Percentiles rank a stretch among this genome's conserved stretches.
phyloP scores from a whole-genome alignment of 2,113 vertebrate genomes.

The Platysternon megacephalum region DNA sequence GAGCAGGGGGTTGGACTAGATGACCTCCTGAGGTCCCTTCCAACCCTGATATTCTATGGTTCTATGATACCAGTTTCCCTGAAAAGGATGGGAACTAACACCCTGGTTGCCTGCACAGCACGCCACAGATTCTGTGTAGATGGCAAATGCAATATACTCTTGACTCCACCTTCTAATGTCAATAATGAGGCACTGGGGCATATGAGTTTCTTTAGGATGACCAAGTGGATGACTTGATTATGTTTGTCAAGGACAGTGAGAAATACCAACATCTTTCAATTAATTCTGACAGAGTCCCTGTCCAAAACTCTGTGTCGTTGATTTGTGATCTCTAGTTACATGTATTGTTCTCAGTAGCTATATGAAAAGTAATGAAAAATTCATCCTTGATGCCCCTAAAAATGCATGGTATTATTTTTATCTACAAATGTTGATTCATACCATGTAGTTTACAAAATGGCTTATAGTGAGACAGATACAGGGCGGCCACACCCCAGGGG shows the following conservation, averaged over 20 bases:
- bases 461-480: background rate
- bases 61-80: background rate
- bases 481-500: background rate
- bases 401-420: background rate
- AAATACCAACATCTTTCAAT: background rate
- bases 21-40: too few species aligned
- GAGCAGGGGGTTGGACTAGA: too few species aligned
- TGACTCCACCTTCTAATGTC: background rate
- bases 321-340: background rate
- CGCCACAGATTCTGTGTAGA: background rate
- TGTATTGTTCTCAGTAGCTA: background rate
- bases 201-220: background rate
- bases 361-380: background rate
- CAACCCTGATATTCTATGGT: too few species aligned
- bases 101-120: background rate
- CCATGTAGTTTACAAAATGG: background rate
- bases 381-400: background rate
- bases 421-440: background rate
- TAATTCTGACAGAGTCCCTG: background rate
- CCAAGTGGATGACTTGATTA: background rate
- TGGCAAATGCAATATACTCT: background rate
- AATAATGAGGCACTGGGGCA: background rate
- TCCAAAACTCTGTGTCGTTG: background rate
- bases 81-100: background rate
- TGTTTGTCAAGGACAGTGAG: background rate